phyloP scores from a whole-genome alignment of 2,797 vertebrate species.

The Xiphorhynchus erythropygius region DNA sequence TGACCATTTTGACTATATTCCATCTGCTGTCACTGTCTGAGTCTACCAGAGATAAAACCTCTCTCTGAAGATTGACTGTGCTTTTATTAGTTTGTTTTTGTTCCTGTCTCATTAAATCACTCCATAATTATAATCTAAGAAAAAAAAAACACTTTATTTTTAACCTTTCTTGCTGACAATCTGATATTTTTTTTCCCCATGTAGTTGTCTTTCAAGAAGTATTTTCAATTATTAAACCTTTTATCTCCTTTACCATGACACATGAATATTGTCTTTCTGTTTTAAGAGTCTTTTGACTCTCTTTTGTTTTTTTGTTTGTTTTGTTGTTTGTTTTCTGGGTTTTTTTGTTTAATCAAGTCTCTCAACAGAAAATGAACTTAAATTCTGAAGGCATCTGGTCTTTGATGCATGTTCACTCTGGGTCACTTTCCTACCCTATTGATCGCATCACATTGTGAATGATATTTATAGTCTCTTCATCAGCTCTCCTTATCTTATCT shows the following conservation, averaged over 20 bases:
- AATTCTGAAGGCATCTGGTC: neutral
- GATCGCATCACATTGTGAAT: neutral
- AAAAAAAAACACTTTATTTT: neutral
- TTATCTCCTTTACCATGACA: neutral
- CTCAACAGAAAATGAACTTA: neutral
- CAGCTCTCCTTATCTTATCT: neutral
- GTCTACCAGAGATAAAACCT: neutral
- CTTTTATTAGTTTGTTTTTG: neutral
- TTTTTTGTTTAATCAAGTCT: neutral
- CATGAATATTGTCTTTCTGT: neutral
- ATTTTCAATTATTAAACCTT: neutral
- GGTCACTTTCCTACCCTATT: neutral
- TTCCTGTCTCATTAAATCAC: neutral
- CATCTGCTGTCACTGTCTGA: neutral
- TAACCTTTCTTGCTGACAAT: neutral
- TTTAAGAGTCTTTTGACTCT: accelerated
- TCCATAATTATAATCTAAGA: neutral
- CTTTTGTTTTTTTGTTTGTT: neutral
- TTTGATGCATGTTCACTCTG: neutral
- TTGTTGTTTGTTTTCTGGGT: too few relatives aligned
- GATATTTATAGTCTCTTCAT: neutral
- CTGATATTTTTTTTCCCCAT: neutral
- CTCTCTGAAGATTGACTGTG: neutral
- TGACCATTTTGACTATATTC: neutral
- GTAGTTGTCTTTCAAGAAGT: neutral